Percentiles rank a stretch among this genome's conserved stretches.
Conservation (phyloP, 2,888 invertebrate genomes). For the Piscicola geometra region DNA sequence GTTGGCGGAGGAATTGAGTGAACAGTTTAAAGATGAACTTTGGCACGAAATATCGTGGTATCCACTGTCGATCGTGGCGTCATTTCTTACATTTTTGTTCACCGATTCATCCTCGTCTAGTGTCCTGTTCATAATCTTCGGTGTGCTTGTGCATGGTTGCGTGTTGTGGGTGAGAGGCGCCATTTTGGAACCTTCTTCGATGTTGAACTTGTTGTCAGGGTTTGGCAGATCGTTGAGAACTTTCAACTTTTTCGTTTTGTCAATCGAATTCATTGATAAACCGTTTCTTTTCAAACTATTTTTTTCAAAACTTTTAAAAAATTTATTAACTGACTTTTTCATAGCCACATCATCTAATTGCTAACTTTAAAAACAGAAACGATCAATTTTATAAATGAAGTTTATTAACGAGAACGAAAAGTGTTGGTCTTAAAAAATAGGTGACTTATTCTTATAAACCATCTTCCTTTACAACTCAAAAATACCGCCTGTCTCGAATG, state of each 20-base stretch:
- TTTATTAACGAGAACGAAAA: neutral
- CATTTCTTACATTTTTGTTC: neutral
- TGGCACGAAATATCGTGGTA: neutral
- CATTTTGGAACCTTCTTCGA: neutral
- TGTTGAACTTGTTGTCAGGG: slow-evolving; percentile 5
- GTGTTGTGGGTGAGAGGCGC: too few species aligned
- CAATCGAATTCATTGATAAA: neutral
- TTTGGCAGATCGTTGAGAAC: neutral
- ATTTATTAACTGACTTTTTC: neutral
- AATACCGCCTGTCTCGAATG: slow-evolving; percentile 3
- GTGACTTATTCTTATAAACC: slow-evolving; percentile 1
- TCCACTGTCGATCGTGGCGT: neutral
- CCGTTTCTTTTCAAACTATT: too few species aligned
- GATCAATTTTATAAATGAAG: neutral
- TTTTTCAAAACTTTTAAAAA: neutral
- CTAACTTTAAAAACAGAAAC: neutral
- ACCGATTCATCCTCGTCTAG: neutral
- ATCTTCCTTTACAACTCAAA: neutral
- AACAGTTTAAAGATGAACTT: neutral
- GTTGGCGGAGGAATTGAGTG: neutral
- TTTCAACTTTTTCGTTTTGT: neutral
- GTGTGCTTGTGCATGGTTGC: neutral
- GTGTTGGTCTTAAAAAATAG: neutral
- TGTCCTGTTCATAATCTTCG: neutral
- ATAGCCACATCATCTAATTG: neutral